Percentiles rank a stretch among this genome's conserved stretches.
Evolutionary conservation across 2,797 vertebrate species (phyloP).

Genomic region (Ibycter americanus): DNA sequence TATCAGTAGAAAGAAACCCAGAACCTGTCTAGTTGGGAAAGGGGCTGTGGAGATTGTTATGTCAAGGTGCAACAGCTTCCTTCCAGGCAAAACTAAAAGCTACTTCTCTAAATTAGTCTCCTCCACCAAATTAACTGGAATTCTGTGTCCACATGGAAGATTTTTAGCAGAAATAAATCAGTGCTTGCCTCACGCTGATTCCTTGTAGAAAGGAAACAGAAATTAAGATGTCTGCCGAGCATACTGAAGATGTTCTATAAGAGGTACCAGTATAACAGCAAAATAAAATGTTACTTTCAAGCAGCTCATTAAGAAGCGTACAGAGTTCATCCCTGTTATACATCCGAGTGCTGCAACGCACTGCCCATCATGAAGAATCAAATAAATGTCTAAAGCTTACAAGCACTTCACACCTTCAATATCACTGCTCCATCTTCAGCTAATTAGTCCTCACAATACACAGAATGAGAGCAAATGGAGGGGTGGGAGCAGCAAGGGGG

Average conservation of each 20-base stretch:
- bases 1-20: slow-evolving; percentile 77
- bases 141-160: neutral
- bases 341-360: rapidly evolving
- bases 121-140: neutral
- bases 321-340: rapidly evolving
- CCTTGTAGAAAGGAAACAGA: neutral
- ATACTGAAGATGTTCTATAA: neutral
- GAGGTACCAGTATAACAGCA: neutral
- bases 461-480: neutral
- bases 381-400: rapidly evolving
- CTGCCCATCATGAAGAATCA: neutral
- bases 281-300: neutral
- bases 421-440: neutral
- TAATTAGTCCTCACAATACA: neutral
- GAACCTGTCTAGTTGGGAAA: slow-evolving; percentile 74
- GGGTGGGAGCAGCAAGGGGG: neutral
- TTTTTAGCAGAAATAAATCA: neutral
- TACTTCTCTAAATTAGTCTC: neutral
- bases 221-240: neutral
- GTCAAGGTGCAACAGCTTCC: slow-evolving; percentile 15
- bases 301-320: rapidly evolving
- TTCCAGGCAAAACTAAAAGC: neutral
- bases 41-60: slow-evolving; percentile 59
- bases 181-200: neutral
- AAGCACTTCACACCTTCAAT: rapidly evolving